Evolutionary conservation across 2,888 invertebrate species (phyloP).

Genomic region (Cotesia congregata): DNA sequence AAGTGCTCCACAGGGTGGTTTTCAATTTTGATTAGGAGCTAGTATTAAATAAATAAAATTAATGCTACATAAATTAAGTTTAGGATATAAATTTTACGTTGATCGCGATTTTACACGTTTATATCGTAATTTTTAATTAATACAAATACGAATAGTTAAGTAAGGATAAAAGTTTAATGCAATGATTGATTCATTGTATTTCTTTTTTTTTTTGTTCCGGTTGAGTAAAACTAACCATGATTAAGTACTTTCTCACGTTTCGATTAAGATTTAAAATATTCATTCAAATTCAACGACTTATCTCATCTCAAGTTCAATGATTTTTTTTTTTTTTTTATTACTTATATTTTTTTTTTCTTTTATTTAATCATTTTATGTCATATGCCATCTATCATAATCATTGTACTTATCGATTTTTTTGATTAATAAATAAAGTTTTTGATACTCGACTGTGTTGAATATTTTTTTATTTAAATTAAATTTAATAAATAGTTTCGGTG

Average conservation of each 20-base stretch:
- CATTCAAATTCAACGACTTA: background rate
- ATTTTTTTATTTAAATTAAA: too few species aligned
- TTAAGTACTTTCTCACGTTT: background rate
- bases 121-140: background rate
- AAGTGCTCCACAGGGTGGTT: slow-evolving; percentile 55
- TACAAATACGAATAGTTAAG: background rate
- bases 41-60: slow-evolving; percentile 15
- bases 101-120: slow-evolving; percentile 11
- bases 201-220: background rate
- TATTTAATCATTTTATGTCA: background rate
- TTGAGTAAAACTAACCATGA: background rate
- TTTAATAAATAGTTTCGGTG: too few species aligned
- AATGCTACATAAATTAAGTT: background rate
- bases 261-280: background rate
- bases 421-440: background rate
- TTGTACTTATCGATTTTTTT: background rate
- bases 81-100: background rate
- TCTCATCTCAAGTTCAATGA: background rate
- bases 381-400: background rate
- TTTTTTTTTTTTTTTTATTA: background rate
- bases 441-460: background rate
- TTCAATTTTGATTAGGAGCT: slow-evolving; percentile 54
- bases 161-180: background rate
- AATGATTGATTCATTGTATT: background rate
- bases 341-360: background rate